A percentile compares a stretch with the other conserved stretches of the same genome.
Conservation (phyloP, 2,797 vertebrate genomes). For the Podargus strigoides region DNA sequence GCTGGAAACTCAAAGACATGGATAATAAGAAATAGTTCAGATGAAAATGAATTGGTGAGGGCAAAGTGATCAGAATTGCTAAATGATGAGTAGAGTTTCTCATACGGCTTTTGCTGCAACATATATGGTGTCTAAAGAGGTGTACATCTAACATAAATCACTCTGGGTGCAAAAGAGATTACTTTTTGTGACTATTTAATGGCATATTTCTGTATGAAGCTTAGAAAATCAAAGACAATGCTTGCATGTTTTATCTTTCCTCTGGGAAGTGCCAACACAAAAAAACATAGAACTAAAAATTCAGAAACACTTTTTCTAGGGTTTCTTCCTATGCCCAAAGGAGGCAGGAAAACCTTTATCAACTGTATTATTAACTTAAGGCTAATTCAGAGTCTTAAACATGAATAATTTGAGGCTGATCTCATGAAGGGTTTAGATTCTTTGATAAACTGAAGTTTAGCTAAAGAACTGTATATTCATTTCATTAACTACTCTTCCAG, state of each 20-base stretch:
- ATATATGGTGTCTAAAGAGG: background rate
- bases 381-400: background rate
- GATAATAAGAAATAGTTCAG: background rate
- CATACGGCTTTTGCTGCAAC: background rate
- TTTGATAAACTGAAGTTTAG: background rate
- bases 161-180: background rate
- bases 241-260: background rate
- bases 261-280: background rate
- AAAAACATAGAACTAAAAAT: background rate
- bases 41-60: background rate
- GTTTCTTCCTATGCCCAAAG: background rate
- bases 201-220: background rate
- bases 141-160: background rate
- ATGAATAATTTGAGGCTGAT: background rate
- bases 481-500: background rate
- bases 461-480: background rate
- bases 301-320: background rate
- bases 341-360: background rate
- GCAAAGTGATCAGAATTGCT: background rate
- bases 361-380: background rate
- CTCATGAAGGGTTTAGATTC: background rate
- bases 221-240: background rate
- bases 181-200: background rate
- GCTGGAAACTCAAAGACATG: conserved; percentile 5
- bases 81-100: background rate